Base-by-base conservation (phyloP, 2,797 vertebrate species). In the Pachyuromys duprasi region DNA sequence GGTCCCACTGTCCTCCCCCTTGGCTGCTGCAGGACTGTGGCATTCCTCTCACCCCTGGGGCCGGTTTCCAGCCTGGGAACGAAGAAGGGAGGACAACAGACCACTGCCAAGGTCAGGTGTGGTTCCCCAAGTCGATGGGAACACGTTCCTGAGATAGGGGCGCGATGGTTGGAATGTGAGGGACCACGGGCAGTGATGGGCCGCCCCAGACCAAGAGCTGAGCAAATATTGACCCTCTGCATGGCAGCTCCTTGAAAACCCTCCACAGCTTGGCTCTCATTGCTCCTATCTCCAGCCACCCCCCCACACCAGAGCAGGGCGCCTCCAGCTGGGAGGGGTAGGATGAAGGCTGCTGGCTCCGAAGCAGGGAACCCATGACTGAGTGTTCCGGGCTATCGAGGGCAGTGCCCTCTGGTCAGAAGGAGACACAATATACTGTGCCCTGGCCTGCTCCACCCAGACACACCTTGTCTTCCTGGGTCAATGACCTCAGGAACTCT, bases 181-280 rank as follows among this genome's bases (percentile, higher is more conserved):
- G 94, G 86, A 63, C 92, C 95, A 72, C 49, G 79, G 84, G 96
- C 90, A 95, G 86, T 49, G 93, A 93, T 79, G 72, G 96, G n/a
- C 88, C 14, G 57, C 17, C 79, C 96, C 96, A 92, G 93, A 18
- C 95, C 92, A 88, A 98, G 97, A 96, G 96, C 94, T 86, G 42
- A 93, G 53, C 96, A 98, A 98, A 97, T 98, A 98, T 98, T 98
- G 97, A 97, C 97, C 87, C 79, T 96, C 70, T 92, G 67, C 76
- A 15, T 55, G 88, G 93, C 90, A 8, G 97, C 94, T 96, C 97
- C 97, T 97, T 90, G 67, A 96, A 95, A 95, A 94, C 91, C 96
- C 96, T 98, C 92, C 79, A 94, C n/a, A 1, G 95, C 94, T 96
- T 96, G 96, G 96, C 95, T 96, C 97, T 94, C 93, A 82, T 89